These are phyloP conservation scores for Lithophane socia DNA, from an alignment of 2,888 invertebrate genomes.

Conservation along the genomic window DNA sequence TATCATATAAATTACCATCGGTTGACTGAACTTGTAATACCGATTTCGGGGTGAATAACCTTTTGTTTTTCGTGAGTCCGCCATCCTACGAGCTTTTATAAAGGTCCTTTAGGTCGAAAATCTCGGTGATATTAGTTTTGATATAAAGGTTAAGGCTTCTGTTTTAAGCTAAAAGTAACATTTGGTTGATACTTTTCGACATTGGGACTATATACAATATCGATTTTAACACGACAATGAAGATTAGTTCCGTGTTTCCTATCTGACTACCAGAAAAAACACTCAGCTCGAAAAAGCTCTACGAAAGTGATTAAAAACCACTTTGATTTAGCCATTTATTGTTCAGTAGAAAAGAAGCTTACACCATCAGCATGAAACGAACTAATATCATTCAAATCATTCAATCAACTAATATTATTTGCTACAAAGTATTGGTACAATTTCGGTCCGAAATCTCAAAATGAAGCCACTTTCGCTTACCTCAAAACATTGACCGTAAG, in stretches of 20 bases:
- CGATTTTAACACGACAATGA: background rate
- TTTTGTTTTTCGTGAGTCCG: constrained; percentile 39
- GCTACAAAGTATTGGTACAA: no score
- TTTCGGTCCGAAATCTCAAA: background rate
- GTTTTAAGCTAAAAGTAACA: constrained; percentile 7
- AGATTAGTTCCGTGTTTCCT: background rate
- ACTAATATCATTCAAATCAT: background rate
- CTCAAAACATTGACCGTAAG: constrained; percentile 25
- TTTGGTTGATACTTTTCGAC: background rate
- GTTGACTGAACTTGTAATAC: constrained; percentile 24
- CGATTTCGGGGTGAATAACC: constrained; percentile 38
- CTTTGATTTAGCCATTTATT: background rate
- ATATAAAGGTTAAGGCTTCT: constrained; percentile 1
- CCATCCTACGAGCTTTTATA: constrained; percentile 17
- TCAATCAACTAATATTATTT: no score
- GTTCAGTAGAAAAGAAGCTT: background rate
- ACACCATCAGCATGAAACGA: background rate
- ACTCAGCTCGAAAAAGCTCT: background rate
- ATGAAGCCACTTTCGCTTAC: constrained; percentile 7
- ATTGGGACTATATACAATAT: background rate
- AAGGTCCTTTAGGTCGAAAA: constrained; percentile 12
- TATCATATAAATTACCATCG: constrained; percentile 27
- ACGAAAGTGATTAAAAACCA: background rate
- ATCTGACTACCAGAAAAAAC: no score
- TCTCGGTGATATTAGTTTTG: constrained; percentile 28